Conservation (phyloP, 2,888 invertebrate genomes). For the Cyclophora albipunctata region DNA sequence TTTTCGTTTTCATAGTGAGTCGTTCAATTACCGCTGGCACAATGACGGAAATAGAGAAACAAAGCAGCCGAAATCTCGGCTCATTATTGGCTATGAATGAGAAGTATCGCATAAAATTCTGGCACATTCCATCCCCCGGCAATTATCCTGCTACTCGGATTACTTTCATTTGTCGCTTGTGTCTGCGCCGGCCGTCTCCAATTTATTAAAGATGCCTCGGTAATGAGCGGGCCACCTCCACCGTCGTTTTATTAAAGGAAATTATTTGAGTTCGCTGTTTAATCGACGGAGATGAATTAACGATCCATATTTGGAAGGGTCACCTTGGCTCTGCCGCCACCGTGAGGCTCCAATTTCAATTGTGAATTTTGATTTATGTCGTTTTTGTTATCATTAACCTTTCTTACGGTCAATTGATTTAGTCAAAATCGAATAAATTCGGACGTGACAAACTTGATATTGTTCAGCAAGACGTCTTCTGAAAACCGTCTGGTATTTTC, state of each 20-base stretch:
- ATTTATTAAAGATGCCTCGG: conserved; percentile 24
- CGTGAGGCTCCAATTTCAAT: conserved; percentile 3
- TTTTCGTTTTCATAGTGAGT: too few species aligned
- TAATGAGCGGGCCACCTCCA: conserved; percentile 21
- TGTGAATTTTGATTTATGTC: conserved; percentile 1
- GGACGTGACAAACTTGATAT: too few species aligned
- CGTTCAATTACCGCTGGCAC: too few species aligned
- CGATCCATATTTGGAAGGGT: conserved; percentile 6
- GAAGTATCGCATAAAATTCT: not conserved
- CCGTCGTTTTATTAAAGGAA: conserved; percentile 12
- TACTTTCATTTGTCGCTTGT: conserved; percentile 6
- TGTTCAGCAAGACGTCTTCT: too few species aligned
- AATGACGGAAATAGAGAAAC: too few species aligned
- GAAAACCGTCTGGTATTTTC: too few species aligned
- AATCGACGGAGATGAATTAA: conserved; percentile 13
- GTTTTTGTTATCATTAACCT: too few species aligned
- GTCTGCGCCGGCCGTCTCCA: conserved; percentile 10
- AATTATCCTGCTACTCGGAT: conserved; percentile 15
- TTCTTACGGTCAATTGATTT: too few species aligned
- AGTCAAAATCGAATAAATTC: too few species aligned
- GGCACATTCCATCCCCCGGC: conserved; percentile 14
- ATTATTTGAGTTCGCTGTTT: conserved; percentile 23
- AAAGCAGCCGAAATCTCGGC: too few species aligned
- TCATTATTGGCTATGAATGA: conserved; percentile 2
- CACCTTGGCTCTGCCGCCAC: not conserved